Conservation (phyloP, 2,113 vertebrate species). For the Dicrurus megarhynchus region DNA sequence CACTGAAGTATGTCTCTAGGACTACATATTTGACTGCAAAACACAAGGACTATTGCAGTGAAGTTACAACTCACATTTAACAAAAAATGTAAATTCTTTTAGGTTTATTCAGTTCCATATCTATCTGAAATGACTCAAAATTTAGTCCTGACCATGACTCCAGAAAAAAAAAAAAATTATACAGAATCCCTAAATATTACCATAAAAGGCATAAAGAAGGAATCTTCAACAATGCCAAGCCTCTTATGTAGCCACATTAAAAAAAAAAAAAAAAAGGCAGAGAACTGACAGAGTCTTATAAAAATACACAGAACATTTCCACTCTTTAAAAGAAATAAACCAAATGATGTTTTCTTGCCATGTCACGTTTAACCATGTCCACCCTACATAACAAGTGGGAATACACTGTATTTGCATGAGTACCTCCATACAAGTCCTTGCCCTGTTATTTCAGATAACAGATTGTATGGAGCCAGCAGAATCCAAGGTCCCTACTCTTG, state of each 20-base stretch:
- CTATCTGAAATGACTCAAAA: neutral
- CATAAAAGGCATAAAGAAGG: constrained; percentile 47
- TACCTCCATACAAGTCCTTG: neutral
- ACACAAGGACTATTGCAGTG: neutral
- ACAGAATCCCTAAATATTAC: neutral
- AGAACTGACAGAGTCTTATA: neutral
- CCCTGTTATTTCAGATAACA: neutral
- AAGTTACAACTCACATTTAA: neutral
- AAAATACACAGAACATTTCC: neutral
- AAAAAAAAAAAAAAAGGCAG: neutral
- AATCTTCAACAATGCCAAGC: neutral
- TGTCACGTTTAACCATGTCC: neutral
- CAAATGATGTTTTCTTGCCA: neutral
- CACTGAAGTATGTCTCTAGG: neutral
- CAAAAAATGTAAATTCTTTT: neutral
- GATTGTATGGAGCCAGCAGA: neutral
- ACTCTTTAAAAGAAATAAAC: constrained; percentile 10
- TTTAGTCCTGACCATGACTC: neutral
- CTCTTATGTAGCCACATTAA: neutral
- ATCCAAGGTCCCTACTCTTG: neutral
- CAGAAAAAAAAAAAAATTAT: neutral
- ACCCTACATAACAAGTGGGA: neutral
- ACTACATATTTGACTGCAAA: neutral
- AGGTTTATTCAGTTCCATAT: neutral
- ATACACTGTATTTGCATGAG: neutral